Conservation (phyloP, 2,797 vertebrate species). For the Propithecus deckenii region DNA sequence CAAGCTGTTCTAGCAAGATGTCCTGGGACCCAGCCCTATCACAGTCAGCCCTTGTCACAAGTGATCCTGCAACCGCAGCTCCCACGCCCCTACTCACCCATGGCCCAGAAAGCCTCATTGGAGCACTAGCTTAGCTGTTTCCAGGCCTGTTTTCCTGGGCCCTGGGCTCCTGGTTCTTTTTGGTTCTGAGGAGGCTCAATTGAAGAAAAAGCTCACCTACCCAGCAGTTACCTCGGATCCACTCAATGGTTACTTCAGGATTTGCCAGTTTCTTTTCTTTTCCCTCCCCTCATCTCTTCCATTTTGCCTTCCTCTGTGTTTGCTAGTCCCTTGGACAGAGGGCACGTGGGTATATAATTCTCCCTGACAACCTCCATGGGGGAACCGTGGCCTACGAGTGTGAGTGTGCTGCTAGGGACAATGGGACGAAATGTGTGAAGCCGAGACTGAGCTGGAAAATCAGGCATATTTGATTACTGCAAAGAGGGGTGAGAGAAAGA, state of each 20-base stretch:
- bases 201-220: neutral
- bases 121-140: conserved; percentile 16
- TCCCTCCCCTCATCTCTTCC: neutral
- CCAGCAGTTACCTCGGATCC: neutral
- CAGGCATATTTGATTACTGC: neutral
- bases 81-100: neutral
- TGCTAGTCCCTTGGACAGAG: neutral
- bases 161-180: neutral
- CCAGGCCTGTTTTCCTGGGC: neutral
- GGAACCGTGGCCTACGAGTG: neutral
- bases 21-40: neutral
- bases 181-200: neutral
- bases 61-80: neutral
- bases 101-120: neutral
- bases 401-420: neutral
- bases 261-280: neutral
- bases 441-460: neutral
- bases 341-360: neutral
- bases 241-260: neutral
- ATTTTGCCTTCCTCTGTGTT: neutral
- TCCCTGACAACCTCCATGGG: neutral
- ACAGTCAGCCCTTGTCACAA: neutral
- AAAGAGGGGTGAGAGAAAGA: neutral
- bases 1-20: conserved; percentile 26
- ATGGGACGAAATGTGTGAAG: neutral